Base-by-base conservation (phyloP, 2,797 vertebrate genomes). In the Halcyon smyrnensis region DNA sequence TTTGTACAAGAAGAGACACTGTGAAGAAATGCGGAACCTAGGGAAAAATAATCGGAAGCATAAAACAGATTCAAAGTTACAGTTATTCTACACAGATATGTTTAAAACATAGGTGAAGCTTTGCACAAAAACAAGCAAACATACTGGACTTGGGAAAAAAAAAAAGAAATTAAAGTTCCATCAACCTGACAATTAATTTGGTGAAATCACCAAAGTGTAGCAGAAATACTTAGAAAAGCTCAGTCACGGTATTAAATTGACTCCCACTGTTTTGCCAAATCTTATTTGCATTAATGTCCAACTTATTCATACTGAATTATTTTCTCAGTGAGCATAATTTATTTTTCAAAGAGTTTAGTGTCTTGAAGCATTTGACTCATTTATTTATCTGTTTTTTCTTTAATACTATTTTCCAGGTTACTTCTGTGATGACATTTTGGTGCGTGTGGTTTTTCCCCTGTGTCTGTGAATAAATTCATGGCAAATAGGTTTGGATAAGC, bases 391-490 rank as follows among this genome's bases (percentile, higher is more conserved):
- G 7, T 39, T 69, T 68, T 19, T 73, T 82, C 53, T 46, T 37
- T 56, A 78, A 39, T 43, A 21, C 45, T 53, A 7, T 74, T 64
- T 69, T 69, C 57, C 18, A 45, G 19, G 8, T 73, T 50, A 54
- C 19, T 48, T 78, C 48, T 53, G 15, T 69, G 54, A 54, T 77
- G 19, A 12, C 8, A 4, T 57, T 74, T 78, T 64, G 28, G 34
- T n/a, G 6, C 23, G 4, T 0, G 0, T 30, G 20, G 16, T 67
- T 79, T n/a, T 51, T n/a, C 41, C 34, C 28, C 34, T 27, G 6
- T 36, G 12, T 64, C 21, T 32, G 15, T 63, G 32, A 39, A n/a
- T 41, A 46, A 68, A 71, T 45, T 57, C 6, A 10, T 23, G 46
- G 45, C 21, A 79, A 28, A 64, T 23, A 16, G 27, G 50, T 65